These are phyloP conservation scores for Cheirogaleus medius DNA, from an alignment of 2,113 vertebrate genomes.

Conservation along the genomic window DNA sequence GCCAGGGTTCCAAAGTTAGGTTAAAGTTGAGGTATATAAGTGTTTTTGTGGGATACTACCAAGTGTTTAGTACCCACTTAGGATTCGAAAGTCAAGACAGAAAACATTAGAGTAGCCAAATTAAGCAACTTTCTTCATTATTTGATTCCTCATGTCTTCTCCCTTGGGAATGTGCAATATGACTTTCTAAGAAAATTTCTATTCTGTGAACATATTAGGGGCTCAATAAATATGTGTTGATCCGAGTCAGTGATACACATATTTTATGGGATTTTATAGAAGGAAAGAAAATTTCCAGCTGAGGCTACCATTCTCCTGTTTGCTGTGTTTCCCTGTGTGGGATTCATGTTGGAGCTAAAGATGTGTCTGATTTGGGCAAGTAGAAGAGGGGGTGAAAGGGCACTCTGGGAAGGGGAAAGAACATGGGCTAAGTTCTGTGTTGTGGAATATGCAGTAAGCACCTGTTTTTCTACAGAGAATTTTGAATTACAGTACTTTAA, in stretches of 20 bases:
- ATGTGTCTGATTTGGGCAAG: background rate
- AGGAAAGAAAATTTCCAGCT: background rate
- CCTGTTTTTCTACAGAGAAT: background rate
- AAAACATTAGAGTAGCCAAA: background rate
- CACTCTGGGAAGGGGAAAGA: background rate
- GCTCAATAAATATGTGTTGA: background rate
- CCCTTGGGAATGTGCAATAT: background rate
- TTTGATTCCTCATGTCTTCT: background rate
- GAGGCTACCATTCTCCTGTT: background rate
- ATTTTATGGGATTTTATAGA: background rate
- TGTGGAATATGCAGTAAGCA: background rate
- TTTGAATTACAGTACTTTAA: background rate
- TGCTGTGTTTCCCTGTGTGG: background rate
- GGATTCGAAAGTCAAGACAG: background rate
- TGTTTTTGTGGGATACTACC: background rate
- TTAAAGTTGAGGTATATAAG: background rate
- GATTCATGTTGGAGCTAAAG: background rate
- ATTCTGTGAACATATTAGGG: background rate
- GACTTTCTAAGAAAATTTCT: background rate
- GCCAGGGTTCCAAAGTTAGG: background rate
- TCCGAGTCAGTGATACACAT: background rate
- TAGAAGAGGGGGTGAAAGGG: background rate
- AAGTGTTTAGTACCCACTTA: background rate
- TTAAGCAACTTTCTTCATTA: background rate
- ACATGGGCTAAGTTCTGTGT: background rate